Conservation (phyloP, 2,888 invertebrate genomes). For the Caenorhabditis virilis region DNA sequence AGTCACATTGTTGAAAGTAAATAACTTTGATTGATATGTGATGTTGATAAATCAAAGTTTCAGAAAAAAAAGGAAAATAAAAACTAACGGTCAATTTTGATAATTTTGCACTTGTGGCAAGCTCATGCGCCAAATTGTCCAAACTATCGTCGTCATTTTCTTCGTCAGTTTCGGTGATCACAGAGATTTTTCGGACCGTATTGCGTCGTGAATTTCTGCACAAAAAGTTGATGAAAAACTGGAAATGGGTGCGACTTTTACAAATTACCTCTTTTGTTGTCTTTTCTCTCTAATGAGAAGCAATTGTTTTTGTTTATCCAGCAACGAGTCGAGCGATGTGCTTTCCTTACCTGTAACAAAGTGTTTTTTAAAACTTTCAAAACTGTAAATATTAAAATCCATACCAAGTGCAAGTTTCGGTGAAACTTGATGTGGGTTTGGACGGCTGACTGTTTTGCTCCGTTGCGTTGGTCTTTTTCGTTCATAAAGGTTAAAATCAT, state of each 20-base stretch:
- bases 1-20: too few relatives aligned
- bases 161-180: slow-evolving; percentile 36
- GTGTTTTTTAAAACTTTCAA: not conserved
- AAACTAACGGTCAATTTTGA: too few relatives aligned
- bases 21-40: too few relatives aligned
- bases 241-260: too few relatives aligned
- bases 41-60: too few relatives aligned
- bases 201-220: slow-evolving; percentile 2
- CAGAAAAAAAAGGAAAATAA: too few relatives aligned
- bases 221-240: too few relatives aligned
- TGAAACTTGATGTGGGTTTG: not conserved
- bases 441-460: slow-evolving; percentile 3
- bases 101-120: too few relatives aligned
- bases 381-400: not conserved
- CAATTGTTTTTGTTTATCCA: slow-evolving; percentile 36
- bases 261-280: slow-evolving; percentile 2
- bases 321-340: slow-evolving; percentile 33
- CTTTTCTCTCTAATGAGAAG: slow-evolving; percentile 16
- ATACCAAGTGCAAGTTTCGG: slow-evolving; percentile 1
- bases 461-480: slow-evolving; percentile 21
- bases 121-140: too few relatives aligned
- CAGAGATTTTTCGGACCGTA: slow-evolving; percentile 17
- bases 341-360: slow-evolving; percentile 30
- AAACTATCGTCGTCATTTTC: slow-evolving; percentile 8
- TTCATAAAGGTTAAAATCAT: slow-evolving; percentile 29